Conservation (phyloP, 2,113 vertebrate genomes). For the Bufo gargarizans region DNA sequence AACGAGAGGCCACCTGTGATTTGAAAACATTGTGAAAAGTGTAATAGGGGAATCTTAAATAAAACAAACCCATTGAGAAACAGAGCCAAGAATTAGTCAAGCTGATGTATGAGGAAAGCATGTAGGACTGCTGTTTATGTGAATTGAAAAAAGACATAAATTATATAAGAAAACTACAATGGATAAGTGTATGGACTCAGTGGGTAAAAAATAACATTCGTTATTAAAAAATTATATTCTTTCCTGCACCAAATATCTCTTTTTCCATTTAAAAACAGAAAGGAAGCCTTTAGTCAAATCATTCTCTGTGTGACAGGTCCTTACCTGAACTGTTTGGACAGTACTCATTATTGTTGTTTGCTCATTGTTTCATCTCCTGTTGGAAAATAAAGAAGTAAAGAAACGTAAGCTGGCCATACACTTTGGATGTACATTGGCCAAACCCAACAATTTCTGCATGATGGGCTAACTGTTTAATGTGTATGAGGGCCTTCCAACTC, state of each 20-base stretch:
- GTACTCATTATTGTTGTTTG: slow-evolving; percentile 21
- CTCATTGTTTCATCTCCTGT: slow-evolving; percentile 20
- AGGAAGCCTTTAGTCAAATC: slow-evolving; percentile 50
- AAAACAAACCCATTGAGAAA: slow-evolving; percentile 19
- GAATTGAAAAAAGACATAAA: slow-evolving; percentile 50
- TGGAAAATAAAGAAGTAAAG: background rate
- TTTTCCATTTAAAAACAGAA: slow-evolving; percentile 44
- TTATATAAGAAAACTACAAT: slow-evolving; percentile 33
- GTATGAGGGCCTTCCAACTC: too few species aligned
- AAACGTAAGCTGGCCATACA: too few species aligned
- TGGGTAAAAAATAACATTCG: slow-evolving; percentile 49
- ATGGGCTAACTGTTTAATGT: too few species aligned
- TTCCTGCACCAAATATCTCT: slow-evolving; percentile 22
- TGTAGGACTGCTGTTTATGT: slow-evolving; percentile 43
- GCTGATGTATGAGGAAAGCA: slow-evolving; percentile 38
- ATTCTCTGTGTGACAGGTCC: background rate
- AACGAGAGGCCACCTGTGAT: slow-evolving; percentile 22
- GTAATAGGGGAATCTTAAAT: slow-evolving; percentile 1
- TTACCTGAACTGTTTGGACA: slow-evolving; percentile 13
- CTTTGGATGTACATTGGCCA: too few species aligned
- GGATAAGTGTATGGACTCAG: slow-evolving; percentile 26
- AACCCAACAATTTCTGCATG: too few species aligned
- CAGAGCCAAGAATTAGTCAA: slow-evolving; percentile 33
- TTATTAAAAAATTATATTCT: slow-evolving; percentile 52
- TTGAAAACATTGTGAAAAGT: slow-evolving; percentile 20